Evolutionary conservation across 2,888 invertebrate genomes (phyloP).

Genomic region (Dendrolimus houi): DNA sequence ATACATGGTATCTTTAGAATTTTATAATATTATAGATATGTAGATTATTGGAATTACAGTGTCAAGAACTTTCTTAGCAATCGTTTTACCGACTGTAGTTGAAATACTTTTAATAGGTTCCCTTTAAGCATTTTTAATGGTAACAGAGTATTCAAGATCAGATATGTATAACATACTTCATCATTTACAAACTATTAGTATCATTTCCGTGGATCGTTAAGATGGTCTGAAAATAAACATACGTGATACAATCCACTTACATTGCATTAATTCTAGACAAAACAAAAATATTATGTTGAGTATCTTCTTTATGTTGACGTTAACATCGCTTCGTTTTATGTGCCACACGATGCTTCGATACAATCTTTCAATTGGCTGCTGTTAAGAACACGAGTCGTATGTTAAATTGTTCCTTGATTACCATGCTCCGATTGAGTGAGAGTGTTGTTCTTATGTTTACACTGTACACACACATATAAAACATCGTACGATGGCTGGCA

Average conservation of each 20-base stretch:
- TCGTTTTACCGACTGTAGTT: no score
- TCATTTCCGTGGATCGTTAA: neutral
- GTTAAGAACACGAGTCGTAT: slow-evolving; percentile 33
- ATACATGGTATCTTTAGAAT: no score
- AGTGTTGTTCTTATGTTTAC: slow-evolving; percentile 32
- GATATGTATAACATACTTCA: no score
- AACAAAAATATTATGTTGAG: neutral
- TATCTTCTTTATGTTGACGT: neutral
- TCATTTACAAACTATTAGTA: no score
- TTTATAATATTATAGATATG: no score
- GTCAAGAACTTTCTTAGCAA: no score
- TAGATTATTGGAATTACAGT: no score
- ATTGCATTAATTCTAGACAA: neutral
- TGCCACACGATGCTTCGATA: slow-evolving; percentile 26
- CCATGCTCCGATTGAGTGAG: slow-evolving; percentile 39
- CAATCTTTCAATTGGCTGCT: slow-evolving; percentile 47
- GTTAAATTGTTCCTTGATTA: slow-evolving; percentile 59
- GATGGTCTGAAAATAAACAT: neutral
- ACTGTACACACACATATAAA: slow-evolving; percentile 46
- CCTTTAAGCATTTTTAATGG: no score
- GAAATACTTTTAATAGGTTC: no score
- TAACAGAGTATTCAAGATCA: no score
- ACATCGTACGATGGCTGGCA: slow-evolving; percentile 63
- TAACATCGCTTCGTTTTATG: neutral
- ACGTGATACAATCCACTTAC: neutral